A percentile compares a stretch with the other conserved stretches of the same genome.
Conservation (phyloP, 2,888 invertebrate species). For the Hemicrepidius hirtus region DNA sequence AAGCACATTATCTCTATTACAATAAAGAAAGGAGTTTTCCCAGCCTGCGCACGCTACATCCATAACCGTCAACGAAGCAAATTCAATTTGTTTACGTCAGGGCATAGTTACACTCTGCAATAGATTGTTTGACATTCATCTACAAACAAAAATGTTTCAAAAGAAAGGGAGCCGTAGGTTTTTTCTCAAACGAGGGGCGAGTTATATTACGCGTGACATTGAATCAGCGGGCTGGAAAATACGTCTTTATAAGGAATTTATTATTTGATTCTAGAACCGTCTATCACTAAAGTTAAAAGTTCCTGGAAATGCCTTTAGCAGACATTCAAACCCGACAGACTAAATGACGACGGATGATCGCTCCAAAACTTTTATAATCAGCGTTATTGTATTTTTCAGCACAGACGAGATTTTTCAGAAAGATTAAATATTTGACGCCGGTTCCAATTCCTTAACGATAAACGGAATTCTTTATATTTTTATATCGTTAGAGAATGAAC, state of each 20-base stretch:
- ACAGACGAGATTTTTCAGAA: slow-evolving; percentile 9
- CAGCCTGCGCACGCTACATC: slow-evolving; percentile 19
- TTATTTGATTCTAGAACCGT: slow-evolving; percentile 62
- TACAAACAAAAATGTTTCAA: slow-evolving; percentile 32
- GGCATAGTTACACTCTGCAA: slow-evolving; percentile 27
- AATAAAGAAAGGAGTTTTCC: slow-evolving; percentile 30
- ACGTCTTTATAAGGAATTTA: slow-evolving; percentile 63
- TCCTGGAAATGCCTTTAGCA: slow-evolving; percentile 58
- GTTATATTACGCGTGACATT: slow-evolving; percentile 62
- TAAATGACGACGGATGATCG: slow-evolving; percentile 21
- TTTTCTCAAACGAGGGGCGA: slow-evolving; percentile 40
- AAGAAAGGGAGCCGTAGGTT: slow-evolving; percentile 29
- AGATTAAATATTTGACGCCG: slow-evolving; percentile 21
- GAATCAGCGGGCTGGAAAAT: slow-evolving; percentile 60
- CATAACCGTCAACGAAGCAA: slow-evolving; percentile 34
- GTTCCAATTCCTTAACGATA: slow-evolving; percentile 3
- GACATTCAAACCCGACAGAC: slow-evolving; percentile 39
- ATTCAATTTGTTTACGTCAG: slow-evolving; percentile 37
- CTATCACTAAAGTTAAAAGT: slow-evolving; percentile 58
- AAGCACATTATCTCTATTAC: slow-evolving; percentile 27
- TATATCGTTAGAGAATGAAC: neutral
- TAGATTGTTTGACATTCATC: slow-evolving; percentile 37
- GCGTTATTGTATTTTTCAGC: slow-evolving; percentile 31
- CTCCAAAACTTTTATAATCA: slow-evolving; percentile 30
- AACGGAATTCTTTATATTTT: slow-evolving; percentile 3